A percentile compares a stretch with the other conserved stretches of the same genome.
phyloP scores from a whole-genome alignment of 2,888 invertebrate species.

The Lobophora halterata region DNA sequence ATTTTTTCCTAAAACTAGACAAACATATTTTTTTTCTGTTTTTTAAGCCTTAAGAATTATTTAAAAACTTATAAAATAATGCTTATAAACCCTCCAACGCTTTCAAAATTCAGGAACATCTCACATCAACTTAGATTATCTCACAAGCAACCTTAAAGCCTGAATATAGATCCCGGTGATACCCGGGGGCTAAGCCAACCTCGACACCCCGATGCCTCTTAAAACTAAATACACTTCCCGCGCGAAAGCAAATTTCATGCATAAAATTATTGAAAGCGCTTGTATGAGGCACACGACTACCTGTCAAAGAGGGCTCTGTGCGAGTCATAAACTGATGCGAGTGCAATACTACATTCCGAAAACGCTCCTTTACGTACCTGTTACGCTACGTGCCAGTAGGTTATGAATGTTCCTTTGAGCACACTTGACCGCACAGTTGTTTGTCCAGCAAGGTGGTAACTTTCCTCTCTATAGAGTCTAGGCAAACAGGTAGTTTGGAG shows the following conservation, averaged over 20 bases:
- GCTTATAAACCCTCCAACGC: background rate
- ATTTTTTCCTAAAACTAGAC: too few species aligned
- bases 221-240: slow-evolving; percentile 58
- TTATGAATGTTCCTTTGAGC: too few species aligned
- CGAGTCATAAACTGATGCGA: slow-evolving; percentile 33
- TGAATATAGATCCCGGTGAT: slow-evolving; percentile 33
- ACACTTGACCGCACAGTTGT: too few species aligned
- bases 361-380: too few species aligned
- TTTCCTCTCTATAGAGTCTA: too few species aligned
- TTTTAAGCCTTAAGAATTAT: too few species aligned
- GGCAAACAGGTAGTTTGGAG: background rate
- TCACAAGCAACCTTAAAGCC: slow-evolving; percentile 27
- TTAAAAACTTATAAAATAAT: too few species aligned
- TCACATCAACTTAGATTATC: slow-evolving; percentile 10
- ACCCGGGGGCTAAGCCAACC: slow-evolving; percentile 33
- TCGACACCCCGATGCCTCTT: slow-evolving; percentile 44
- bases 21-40: too few species aligned
- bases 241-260: slow-evolving; percentile 68
- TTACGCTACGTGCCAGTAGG: too few species aligned
- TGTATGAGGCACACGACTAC: slow-evolving; percentile 57
- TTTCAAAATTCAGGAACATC: background rate
- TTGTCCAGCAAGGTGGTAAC: too few species aligned
- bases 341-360: too few species aligned
- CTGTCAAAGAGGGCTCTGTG: slow-evolving; percentile 43
- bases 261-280: slow-evolving; percentile 70